Percentiles rank a stretch among this genome's conserved stretches.
Evolutionary conservation across 2,797 vertebrate genomes (phyloP).

Genomic region (Molossus molossus): DNA sequence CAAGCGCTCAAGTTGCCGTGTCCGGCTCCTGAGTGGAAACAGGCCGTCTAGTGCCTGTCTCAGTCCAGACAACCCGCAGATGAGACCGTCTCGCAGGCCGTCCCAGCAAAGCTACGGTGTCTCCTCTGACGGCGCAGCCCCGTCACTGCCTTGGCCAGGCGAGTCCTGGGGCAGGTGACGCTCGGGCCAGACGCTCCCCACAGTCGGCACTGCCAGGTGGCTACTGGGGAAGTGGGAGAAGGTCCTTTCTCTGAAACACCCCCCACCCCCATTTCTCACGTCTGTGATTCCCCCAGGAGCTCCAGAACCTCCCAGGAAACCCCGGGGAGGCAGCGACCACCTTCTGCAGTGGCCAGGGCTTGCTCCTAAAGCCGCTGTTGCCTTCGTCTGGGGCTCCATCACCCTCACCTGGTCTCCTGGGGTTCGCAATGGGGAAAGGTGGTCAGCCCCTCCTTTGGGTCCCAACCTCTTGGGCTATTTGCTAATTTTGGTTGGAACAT

Average conservation of each 20-base stretch:
- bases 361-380: neutral
- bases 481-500: slow-evolving; percentile 87
- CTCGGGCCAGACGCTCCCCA: neutral
- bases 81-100: slow-evolving; percentile 68
- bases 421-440: neutral
- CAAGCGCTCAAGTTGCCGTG: neutral
- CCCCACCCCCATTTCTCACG: neutral
- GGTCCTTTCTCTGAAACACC: neutral
- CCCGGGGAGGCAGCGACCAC: too few species aligned
- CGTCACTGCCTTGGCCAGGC: slow-evolving; percentile 30
- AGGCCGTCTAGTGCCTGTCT: slow-evolving; percentile 58
- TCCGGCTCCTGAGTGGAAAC: slow-evolving; percentile 76
- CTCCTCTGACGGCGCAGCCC: neutral
- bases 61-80: neutral
- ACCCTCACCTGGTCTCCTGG: neutral
- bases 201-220: neutral
- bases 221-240: neutral
- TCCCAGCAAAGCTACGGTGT: slow-evolving; percentile 70
- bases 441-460: slow-evolving; percentile 72
- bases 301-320: slow-evolving; percentile 61
- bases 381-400: neutral
- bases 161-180: slow-evolving; percentile 3
- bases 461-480: slow-evolving; percentile 80
- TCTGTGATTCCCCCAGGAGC: neutral
- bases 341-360: neutral